A percentile compares a stretch with the other conserved stretches of the same genome.
Evolutionary conservation across 2,113 vertebrate species (phyloP).

Genomic region (Chaetodon auriga): DNA sequence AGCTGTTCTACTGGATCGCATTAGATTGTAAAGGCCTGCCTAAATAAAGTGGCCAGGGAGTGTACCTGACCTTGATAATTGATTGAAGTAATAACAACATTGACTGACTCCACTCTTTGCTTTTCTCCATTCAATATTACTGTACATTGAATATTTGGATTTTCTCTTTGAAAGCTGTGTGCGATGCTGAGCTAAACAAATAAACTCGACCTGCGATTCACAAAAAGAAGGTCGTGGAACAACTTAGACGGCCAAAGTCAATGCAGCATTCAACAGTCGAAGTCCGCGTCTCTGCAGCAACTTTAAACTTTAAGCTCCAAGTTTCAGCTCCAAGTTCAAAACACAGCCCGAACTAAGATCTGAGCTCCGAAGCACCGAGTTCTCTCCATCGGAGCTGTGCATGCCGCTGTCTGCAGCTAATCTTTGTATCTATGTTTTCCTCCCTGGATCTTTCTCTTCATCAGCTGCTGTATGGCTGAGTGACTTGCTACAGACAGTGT

Average conservation of each 20-base stretch:
- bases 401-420: background rate
- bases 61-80: background rate
- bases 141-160: background rate
- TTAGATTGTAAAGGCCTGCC: background rate
- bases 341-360: background rate
- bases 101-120: background rate
- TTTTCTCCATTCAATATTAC: background rate
- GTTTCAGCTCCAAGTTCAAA: background rate
- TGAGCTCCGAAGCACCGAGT: background rate
- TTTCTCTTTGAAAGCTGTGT: background rate
- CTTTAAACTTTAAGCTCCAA: background rate
- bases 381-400: background rate
- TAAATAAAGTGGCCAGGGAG: background rate
- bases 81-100: no score
- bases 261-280: background rate
- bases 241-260: background rate
- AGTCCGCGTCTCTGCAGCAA: background rate
- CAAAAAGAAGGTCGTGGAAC: background rate
- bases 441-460: background rate
- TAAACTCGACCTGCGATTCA: background rate
- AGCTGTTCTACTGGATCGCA: background rate
- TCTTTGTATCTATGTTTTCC: conserved; percentile 12
- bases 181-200: background rate
- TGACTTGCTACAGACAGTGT: conserved; percentile 3
- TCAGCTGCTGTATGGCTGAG: conserved; percentile 16